phyloP scores from a whole-genome alignment of 2,797 vertebrate species.

The Botia almorhae region DNA sequence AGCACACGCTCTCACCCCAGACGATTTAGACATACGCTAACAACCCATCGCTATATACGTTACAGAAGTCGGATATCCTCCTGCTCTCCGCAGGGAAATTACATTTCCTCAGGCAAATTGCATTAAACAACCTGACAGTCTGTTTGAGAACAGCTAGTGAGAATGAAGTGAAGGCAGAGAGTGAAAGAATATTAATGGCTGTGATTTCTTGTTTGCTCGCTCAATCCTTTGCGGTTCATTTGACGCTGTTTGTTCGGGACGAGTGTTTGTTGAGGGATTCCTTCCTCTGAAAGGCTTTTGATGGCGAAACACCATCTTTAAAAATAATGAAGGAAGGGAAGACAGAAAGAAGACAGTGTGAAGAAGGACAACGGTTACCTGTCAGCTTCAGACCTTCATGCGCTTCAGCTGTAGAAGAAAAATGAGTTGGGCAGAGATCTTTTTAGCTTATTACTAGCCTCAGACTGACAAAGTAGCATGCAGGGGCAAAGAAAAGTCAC shows the following conservation, averaged over 20 bases:
- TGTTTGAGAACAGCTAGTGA: conserved; percentile 53
- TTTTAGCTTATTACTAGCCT: conserved; percentile 31
- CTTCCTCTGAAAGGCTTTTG: conserved; percentile 69
- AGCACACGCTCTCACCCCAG: background rate
- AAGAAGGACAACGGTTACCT: conserved; percentile 42
- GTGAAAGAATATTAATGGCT: conserved; percentile 70
- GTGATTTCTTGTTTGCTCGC: conserved; percentile 62
- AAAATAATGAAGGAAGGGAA: conserved; percentile 67
- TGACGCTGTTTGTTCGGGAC: conserved; percentile 69
- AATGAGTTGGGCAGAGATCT: conserved; percentile 16
- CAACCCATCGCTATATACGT: conserved; percentile 29
- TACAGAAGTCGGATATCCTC: conserved; percentile 11
- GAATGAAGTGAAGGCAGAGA: conserved; percentile 55
- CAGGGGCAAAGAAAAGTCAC: background rate
- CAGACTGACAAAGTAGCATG: conserved; percentile 3
- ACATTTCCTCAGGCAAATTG: conserved; percentile 57
- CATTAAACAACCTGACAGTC: conserved; percentile 61
- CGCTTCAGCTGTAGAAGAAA: conserved; percentile 27
- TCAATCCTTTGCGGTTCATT: conserved; percentile 67
- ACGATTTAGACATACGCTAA: conserved; percentile 10
- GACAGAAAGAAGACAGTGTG: conserved; percentile 46
- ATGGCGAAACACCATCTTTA: conserved; percentile 68
- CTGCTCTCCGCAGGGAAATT: conserved; percentile 48
- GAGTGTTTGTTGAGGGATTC: conserved; percentile 57
- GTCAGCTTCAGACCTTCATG: conserved; percentile 45